Evolutionary conservation across 2,113 vertebrate species (phyloP), one percentile per base, ranked within the genome.

Genomic region (Vanacampus margaritifer): DNA sequence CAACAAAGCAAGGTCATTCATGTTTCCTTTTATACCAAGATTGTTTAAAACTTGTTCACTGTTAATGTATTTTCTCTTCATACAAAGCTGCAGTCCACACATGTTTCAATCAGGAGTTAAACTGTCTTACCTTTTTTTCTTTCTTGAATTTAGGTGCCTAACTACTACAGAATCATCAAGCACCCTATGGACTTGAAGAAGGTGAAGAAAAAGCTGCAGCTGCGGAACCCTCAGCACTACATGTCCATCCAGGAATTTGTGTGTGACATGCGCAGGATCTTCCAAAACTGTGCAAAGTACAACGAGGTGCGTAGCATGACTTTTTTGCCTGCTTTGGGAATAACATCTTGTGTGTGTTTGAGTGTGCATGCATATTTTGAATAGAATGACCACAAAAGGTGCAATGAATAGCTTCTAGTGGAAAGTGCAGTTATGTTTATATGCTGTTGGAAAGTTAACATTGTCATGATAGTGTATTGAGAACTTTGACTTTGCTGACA

Each of bases 101-200:
- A 3, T 23, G 9, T 19, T 11, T 60, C 8, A n/a, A 37, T 6
- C 35, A 60, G 10, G 11, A 14, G 21, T 48, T 6, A 7, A 48
- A 9, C 19, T 48, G 46, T 14, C 28, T 16, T 6, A 28, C 9
- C 35, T 37, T 37, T 37, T 48, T 54, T 26, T 37, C 5, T 51
- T 65, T 72, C 9, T 74, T 71, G 81, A 35, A 68, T 41, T 17
- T 53, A 99, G 97, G 96, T 99, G 89, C 96, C 97, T 75, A 98
- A 98, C 90, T 99, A 99, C 88, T 99, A 98, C 86, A 99, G 97
- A 92, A 98, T 98, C 59, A 99, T 99, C 82, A 98, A 98, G 90
- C 93, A 94, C 73, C 96, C 97, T 17, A 99, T 99, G 97, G 94
- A 98, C 89, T 92, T 99, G 82, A 96, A 94, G 74, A 94, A 92